Evolutionary conservation across 35 echinoderm and acorn worm species (phyloP), one percentile per base, ranked within the genome.

Genomic region (Anneissia japonica): DNA sequence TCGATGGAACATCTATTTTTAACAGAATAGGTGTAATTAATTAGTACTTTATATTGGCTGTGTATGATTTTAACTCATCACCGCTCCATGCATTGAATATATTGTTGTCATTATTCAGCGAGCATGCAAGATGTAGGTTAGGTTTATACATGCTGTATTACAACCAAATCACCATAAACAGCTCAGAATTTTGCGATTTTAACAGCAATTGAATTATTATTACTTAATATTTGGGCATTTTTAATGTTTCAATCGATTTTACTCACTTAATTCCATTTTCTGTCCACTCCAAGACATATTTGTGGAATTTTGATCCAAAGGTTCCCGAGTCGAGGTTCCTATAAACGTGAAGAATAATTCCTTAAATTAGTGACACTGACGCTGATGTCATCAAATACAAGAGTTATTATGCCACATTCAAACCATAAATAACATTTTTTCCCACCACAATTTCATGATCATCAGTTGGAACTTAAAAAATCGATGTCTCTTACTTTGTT

Each of bases 401-500:
- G n/a, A n/a, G n/a, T n/a, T n/a, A n/a, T n/a, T n/a, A n/a, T n/a
- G n/a, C n/a, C n/a, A n/a, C n/a, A n/a, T n/a, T n/a, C n/a, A n/a
- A n/a, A n/a, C n/a, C n/a, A n/a, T n/a, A n/a, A n/a, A n/a, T n/a
- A n/a, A n/a, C n/a, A n/a, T n/a, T n/a, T n/a, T n/a, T n/a, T n/a
- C n/a, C n/a, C n/a, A n/a, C n/a, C n/a, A n/a, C n/a, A n/a, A n/a
- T n/a, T n/a, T n/a, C n/a, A n/a, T n/a, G n/a, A n/a, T n/a, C n/a
- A n/a, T n/a, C n/a, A n/a, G n/a, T n/a, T n/a, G n/a, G n/a, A n/a
- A n/a, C n/a, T n/a, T n/a, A n/a, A n/a, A n/a, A n/a, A n/a, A n/a
- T n/a, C n/a, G n/a, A n/a, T n/a, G n/a, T n/a, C n/a, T n/a, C 94
- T 87, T 82, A 97, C 94, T 90, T 87, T 2, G 90, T 84, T 34